phyloP scores from a whole-genome alignment of 2,888 invertebrate genomes.

The Pyrocoelia pectoralis region DNA sequence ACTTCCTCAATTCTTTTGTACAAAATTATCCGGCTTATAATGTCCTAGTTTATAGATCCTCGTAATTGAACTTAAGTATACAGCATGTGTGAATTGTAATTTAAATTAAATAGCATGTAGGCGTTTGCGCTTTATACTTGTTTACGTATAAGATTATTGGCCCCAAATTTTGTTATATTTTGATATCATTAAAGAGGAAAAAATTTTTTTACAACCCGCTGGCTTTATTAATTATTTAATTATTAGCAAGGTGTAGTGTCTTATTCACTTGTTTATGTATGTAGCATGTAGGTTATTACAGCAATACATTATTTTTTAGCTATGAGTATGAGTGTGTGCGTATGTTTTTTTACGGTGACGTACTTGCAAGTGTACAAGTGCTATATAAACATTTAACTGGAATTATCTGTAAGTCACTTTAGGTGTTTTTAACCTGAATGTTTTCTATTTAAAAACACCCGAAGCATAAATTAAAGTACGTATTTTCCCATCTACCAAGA shows the following conservation, averaged over 20 bases:
- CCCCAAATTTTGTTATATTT: constrained; percentile 7
- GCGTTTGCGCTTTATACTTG: constrained; percentile 7
- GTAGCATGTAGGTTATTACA: background rate
- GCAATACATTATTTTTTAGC: background rate
- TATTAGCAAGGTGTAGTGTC: too few species aligned
- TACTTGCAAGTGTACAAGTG: constrained; percentile 9
- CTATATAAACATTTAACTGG: constrained; percentile 2
- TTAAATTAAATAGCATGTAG: constrained; percentile 10
- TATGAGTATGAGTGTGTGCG: background rate
- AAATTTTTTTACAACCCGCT: background rate
- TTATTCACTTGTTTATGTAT: background rate
- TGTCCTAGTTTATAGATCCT: constrained; percentile 11
- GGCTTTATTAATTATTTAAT: background rate
- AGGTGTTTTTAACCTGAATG: background rate
- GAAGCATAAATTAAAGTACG: background rate
- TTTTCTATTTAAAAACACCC: too few species aligned
- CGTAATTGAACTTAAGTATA: constrained; percentile 12
- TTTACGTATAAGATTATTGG: constrained; percentile 12
- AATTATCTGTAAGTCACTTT: constrained; percentile 2
- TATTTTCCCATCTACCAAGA: background rate
- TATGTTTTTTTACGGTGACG: constrained; percentile 5
- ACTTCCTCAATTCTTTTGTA: constrained; percentile 12
- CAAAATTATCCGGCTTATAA: constrained; percentile 12
- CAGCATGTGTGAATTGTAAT: constrained; percentile 11
- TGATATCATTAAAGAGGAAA: background rate